Conservation (phyloP, 2,113 vertebrate genomes). For the Microtus montanus region DNA sequence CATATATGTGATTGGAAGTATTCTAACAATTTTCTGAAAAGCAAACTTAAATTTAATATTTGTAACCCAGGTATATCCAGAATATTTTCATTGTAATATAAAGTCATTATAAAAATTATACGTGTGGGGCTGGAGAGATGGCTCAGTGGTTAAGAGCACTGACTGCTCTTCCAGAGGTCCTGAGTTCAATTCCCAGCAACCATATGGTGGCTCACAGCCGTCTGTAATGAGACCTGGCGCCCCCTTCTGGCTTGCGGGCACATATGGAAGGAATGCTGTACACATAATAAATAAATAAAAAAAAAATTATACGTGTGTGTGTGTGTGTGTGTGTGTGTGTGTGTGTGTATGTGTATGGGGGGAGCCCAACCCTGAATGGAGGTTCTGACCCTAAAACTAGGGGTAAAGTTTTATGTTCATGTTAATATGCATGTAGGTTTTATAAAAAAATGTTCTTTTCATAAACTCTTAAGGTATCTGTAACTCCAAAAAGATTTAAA, state of each 20-base stretch:
- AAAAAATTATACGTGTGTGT: background rate
- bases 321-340: background rate
- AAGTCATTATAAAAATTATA: slow-evolving; percentile 18
- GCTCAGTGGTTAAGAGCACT: too few relatives aligned
- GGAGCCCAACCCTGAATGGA: too few relatives aligned
- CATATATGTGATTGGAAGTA: background rate
- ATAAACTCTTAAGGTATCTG: background rate
- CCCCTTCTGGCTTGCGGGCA: too few relatives aligned
- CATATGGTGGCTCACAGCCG: too few relatives aligned
- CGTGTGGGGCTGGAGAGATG: too few relatives aligned
- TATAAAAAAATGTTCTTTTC: background rate
- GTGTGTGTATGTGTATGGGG: too few relatives aligned
- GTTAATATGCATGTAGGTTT: background rate
- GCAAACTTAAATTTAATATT: background rate
- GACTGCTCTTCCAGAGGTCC: too few relatives aligned
- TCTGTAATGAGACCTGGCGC: too few relatives aligned
- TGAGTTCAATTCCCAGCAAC: too few relatives aligned
- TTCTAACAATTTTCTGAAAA: slow-evolving; percentile 14
- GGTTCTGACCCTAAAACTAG: background rate
- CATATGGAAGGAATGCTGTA: too few relatives aligned
- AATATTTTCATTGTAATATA: slow-evolving; percentile 34
- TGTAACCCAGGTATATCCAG: background rate
- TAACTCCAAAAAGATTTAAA: background rate
- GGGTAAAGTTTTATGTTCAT: background rate
- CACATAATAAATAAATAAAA: too few relatives aligned